Conservation (phyloP, 2,113 vertebrate species). For the Anolis sagrei region DNA sequence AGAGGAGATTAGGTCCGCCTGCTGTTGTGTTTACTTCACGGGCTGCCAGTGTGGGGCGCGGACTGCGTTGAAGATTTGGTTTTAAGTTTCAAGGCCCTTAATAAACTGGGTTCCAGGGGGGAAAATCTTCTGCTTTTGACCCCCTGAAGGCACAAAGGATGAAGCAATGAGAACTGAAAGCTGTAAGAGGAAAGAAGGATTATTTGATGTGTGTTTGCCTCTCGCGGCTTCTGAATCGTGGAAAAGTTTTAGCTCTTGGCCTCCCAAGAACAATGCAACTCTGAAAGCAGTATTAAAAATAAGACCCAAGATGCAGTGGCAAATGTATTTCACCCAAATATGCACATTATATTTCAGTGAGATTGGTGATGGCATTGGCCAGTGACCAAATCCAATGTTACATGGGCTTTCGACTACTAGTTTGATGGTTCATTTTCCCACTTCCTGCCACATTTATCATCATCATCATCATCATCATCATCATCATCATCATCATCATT, state of each 20-base stretch:
- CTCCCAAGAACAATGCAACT: background rate
- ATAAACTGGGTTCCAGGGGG: background rate
- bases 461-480: no score
- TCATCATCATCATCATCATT: no score
- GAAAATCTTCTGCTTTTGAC: background rate
- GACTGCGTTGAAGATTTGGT: background rate
- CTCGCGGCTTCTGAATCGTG: conserved; percentile 2
- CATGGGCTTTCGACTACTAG: background rate
- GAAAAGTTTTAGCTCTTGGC: conserved; percentile 5
- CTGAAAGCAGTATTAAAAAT: conserved; percentile 14
- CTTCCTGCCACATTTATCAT: no score
- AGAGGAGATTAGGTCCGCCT: conserved; percentile 40
- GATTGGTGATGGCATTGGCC: background rate
- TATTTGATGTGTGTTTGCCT: conserved; percentile 12
- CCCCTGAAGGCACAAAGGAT: background rate
- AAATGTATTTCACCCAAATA: background rate
- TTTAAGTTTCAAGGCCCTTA: conserved; percentile 36
- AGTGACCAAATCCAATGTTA: background rate
- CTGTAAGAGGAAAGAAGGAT: background rate
- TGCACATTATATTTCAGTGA: background rate
- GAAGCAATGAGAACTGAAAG: background rate
- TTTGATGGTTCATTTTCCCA: background rate
- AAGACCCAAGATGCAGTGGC: background rate
- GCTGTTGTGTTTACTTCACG: conserved; percentile 36
- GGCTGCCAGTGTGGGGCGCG: conserved; percentile 21